Conservation (phyloP, 2,797 vertebrate species). For the Phalloptychus januarius region DNA sequence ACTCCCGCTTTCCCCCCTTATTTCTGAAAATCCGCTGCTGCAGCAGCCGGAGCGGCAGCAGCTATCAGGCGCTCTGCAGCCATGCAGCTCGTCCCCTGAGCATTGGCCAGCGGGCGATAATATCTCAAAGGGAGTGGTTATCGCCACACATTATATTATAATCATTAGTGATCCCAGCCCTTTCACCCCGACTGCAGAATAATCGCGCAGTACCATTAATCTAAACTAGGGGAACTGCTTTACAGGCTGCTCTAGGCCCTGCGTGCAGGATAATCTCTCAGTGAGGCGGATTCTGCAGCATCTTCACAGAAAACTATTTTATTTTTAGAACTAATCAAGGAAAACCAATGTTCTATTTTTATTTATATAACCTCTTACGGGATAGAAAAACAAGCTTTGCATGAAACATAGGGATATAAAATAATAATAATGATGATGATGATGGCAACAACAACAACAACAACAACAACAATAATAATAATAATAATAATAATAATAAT, state of each 20-base stretch:
- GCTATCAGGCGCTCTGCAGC: constrained; percentile 79
- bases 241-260: constrained; percentile 33
- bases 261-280: constrained; percentile 1
- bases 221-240: constrained; percentile 73
- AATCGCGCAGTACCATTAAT: constrained; percentile 80
- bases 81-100: constrained; percentile 77
- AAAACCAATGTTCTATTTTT: not conserved
- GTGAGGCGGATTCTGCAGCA: not conserved
- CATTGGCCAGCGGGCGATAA: constrained; percentile 80
- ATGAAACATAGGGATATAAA: not conserved
- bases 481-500: not conserved
- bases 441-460: too few species aligned
- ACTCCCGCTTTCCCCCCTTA: constrained; percentile 35
- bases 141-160: constrained; percentile 85
- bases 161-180: constrained; percentile 86
- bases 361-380: not conserved
- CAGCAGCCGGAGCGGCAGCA: constrained; percentile 50
- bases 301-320: not conserved
- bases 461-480: too few species aligned
- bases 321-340: not conserved
- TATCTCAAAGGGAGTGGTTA: constrained; percentile 85
- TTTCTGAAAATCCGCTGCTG: constrained; percentile 47
- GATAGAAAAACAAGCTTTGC: not conserved
- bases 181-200: constrained; percentile 84
- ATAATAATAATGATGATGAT: not conserved